These are phyloP conservation scores for Falco peregrinus DNA, from an alignment of 2,797 vertebrate genomes.

Conservation along the genomic window DNA sequence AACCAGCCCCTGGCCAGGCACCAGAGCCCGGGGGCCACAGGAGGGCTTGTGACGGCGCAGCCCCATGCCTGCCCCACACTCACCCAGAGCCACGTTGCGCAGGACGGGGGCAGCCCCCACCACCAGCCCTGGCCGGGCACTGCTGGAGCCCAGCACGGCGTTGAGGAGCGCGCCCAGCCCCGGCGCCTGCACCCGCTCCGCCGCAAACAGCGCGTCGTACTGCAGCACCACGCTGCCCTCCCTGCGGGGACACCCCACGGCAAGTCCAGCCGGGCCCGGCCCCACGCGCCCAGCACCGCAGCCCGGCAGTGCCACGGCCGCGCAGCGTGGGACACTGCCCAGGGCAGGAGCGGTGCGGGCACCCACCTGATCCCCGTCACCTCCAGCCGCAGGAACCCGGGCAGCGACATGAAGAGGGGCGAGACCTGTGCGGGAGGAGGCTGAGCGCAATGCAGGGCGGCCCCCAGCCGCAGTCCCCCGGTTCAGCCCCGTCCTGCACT, in stretches of 20 bases:
- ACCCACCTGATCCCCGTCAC: constrained; percentile 56
- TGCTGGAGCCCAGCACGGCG: constrained; percentile 64
- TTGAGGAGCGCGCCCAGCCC: constrained; percentile 66
- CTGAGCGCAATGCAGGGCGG: not conserved
- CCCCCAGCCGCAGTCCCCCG: not conserved
- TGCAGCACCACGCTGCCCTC: constrained; percentile 76
- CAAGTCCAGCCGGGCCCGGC: rapidly evolving
- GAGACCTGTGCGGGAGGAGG: not conserved
- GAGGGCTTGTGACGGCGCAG: rapidly evolving
- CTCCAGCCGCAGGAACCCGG: constrained; percentile 67
- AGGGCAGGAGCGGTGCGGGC: not conserved
- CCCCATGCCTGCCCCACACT: not conserved
- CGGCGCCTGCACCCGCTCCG: constrained; percentile 68
- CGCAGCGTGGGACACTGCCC: rapidly evolving
- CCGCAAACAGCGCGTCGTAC: constrained; percentile 79
- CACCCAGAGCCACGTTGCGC: constrained; percentile 16
- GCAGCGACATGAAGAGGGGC: constrained; percentile 8
- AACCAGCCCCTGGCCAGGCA: not conserved
- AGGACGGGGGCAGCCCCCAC: not conserved
- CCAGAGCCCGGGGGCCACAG: rapidly evolving
- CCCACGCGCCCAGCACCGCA: rapidly evolving
- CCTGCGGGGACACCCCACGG: not conserved
- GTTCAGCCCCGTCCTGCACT: rapidly evolving
- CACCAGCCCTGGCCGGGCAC: not conserved
- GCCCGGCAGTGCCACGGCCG: rapidly evolving